Base-by-base conservation (phyloP, 92 coral and sea anemone genomes). In the Zoanthus sansibaricus region DNA sequence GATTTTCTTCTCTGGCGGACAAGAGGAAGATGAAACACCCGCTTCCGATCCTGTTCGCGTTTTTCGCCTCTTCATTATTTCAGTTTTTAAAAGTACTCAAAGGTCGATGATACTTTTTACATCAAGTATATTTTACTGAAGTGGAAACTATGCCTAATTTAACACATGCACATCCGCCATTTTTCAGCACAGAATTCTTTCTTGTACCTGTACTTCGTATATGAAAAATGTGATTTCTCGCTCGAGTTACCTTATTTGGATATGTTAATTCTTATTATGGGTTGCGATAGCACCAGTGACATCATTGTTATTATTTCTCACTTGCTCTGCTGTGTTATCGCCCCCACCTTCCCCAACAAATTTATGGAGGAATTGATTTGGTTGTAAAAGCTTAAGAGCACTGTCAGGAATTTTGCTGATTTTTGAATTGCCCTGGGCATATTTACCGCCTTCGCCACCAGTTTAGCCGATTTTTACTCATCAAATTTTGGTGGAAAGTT, bases 301-400 rank as follows among this genome's bases (percentile, higher is more conserved):
- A 92, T 94, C 98, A 94, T 92, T 92, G 93, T 88, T 92, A 92
- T 90, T 88, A 88, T 80, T 92, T 88, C 88, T 91, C 82, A 68
- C 72, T 67, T 71, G 44, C 85, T 87, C 1, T 79, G 75, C 74
- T 92, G 87, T 90, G 94, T 92, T 90, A 92, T 78, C 86, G 95
- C 86, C 87, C 93, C 91, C 93, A 90, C 93, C 95, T 88, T 88
- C 95, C 75, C 82, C 79, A 55, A 32, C 55, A 21, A 37, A 86
- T 52, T 86, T 44, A 70, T 86, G 82, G 71, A 86, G 87, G 89
- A 72, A 90, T 86, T 7, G 90, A 84, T 71, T 78, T 78, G 82
- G 67, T 21, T 49, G 17, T 30, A 80, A 68, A 64, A 64, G 84
- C 61, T 69, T 64, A 46, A 80, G 56, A 44, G 85, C 44, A 45